A percentile compares a stretch with the other conserved stretches of the same genome.
Evolutionary conservation across 2,888 invertebrate species (phyloP).

Genomic region (Aphidius colemani): DNA sequence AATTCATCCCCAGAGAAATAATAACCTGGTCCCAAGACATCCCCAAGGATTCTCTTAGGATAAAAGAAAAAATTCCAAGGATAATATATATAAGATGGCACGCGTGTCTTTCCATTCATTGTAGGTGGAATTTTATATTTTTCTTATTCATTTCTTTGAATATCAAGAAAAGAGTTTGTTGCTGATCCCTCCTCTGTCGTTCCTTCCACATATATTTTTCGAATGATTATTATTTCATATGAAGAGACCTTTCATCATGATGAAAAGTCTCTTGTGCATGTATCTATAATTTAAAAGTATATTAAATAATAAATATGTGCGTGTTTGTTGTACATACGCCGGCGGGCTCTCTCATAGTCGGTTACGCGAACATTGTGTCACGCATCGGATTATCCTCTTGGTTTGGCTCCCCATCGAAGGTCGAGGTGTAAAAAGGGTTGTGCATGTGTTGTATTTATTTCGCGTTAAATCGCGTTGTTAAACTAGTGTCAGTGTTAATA

Average conservation of each 20-base stretch:
- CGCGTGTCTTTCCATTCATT: too few species aligned
- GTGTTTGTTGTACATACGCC: constrained; percentile 11
- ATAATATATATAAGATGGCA: too few species aligned
- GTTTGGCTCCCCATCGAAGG: not conserved
- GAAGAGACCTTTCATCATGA: too few species aligned
- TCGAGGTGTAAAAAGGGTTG: constrained; percentile 10
- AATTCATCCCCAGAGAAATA: too few species aligned
- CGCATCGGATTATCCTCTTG: constrained; percentile 45
- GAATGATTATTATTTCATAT: too few species aligned
- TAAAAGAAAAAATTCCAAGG: constrained; percentile 18
- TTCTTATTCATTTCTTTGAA: too few species aligned
- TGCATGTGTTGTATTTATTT: constrained; percentile 36
- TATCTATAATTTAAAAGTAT: too few species aligned
- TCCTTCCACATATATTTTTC: not conserved
- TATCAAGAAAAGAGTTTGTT: not conserved
- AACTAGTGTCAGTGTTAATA: constrained; percentile 28
- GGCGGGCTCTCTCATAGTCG: constrained; percentile 36
- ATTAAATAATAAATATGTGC: not conserved
- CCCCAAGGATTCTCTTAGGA: constrained; percentile 46
- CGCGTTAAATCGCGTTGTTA: constrained; percentile 36
- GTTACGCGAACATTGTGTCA: constrained; percentile 54
- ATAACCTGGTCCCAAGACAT: constrained; percentile 38
- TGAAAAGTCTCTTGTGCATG: too few species aligned
- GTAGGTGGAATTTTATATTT: too few species aligned
- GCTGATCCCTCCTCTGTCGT: constrained; percentile 23